Percentiles rank a stretch among this genome's conserved stretches.
These are phyloP conservation scores for Agonum fuliginosum DNA, from an alignment of 2,888 invertebrate species.

Conservation along the genomic window DNA sequence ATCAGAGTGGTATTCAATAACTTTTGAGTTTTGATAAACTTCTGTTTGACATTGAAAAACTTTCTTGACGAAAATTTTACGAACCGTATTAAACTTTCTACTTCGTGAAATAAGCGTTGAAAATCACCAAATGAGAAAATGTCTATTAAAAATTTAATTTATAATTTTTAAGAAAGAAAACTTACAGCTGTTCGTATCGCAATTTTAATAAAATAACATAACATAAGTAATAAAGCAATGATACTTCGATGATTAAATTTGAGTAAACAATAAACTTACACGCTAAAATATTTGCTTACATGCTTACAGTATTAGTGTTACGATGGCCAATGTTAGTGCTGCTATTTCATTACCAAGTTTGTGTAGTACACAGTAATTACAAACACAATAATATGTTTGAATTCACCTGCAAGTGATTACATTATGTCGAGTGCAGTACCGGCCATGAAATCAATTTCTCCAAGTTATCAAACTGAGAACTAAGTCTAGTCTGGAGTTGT, in stretches of 20 bases:
- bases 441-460: neutral
- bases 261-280: too few relatives aligned
- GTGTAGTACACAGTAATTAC: neutral
- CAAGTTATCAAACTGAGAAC: neutral
- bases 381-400: neutral
- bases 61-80: conserved; percentile 2
- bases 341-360: too few relatives aligned
- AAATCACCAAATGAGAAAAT: too few relatives aligned
- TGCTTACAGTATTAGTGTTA: too few relatives aligned
- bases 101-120: conserved; percentile 1
- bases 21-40: conserved; percentile 14
- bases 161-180: too few relatives aligned
- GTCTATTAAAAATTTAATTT: too few relatives aligned
- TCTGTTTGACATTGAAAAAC: conserved; percentile 26
- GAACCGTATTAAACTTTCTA: neutral
- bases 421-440: neutral
- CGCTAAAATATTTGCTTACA: too few relatives aligned
- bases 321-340: too few relatives aligned
- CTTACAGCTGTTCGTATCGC: too few relatives aligned
- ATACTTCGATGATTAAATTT: too few relatives aligned
- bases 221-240: too few relatives aligned
- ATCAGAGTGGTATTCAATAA: conserved; percentile 28
- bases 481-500: neutral
- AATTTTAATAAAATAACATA: too few relatives aligned
- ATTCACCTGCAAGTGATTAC: neutral